These are phyloP conservation scores for Chionis minor DNA, from an alignment of 2,113 vertebrate species.

Conservation along the genomic window DNA sequence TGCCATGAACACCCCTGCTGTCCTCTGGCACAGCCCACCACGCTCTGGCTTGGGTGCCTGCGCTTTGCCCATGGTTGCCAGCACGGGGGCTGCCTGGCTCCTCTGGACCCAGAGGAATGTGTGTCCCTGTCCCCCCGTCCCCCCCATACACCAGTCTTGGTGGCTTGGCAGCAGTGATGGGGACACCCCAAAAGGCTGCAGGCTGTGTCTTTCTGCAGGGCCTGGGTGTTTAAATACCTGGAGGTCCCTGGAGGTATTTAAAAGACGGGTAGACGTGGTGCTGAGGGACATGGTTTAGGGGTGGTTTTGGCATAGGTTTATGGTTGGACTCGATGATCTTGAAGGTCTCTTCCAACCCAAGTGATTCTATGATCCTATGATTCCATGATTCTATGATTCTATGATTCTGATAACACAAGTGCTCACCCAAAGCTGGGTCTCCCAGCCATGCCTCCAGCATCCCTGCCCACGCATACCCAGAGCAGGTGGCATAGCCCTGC, in stretches of 20 bases:
- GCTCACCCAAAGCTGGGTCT: background rate
- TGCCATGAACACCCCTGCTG: background rate
- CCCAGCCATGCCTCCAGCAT: accelerated
- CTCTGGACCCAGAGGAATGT: background rate
- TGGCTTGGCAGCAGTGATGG: background rate
- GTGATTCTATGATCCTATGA: no score
- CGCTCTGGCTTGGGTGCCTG: accelerated
- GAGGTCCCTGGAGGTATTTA: no score
- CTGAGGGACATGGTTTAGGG: no score
- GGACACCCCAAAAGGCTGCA: background rate
- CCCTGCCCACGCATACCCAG: background rate
- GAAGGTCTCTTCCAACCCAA: no score
- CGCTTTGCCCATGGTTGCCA: background rate
- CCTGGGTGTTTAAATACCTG: background rate
- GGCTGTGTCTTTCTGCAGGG: background rate
- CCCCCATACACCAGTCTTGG: background rate
- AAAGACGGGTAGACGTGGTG: no score
- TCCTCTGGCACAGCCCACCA: background rate
- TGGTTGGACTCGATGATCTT: no score
- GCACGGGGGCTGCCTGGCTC: background rate
- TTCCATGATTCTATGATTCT: background rate
- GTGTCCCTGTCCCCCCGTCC: no score
- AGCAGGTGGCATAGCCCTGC: background rate
- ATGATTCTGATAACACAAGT: background rate
- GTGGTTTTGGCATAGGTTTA: no score